Evolutionary conservation across 2,113 vertebrate species (phyloP), one percentile per base, ranked within the genome.

Genomic region (Laticauda colubrina): DNA sequence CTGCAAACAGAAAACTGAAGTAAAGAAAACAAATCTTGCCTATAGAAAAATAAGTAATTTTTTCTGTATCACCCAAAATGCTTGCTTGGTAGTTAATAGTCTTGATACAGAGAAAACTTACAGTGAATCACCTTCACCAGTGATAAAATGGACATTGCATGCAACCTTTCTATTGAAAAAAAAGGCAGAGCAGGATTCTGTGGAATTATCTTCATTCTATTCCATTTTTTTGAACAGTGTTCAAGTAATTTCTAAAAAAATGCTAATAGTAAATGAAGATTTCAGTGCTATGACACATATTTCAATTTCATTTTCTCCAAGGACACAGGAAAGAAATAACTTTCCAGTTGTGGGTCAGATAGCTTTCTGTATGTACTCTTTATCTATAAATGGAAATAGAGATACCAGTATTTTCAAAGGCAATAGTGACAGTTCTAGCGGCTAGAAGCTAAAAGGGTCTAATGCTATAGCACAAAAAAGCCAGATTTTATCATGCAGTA

Each of bases 401-500:
- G 64, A 90, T 51, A 61, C 55, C 15, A 81, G 1, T 91, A 92
- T 54, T 90, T 26, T 3, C 26, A 92, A 23, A 10, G 85, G 53
- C 21, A 75, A 53, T 2, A 45, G 57, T 1, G 54, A 3, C 57
- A 21, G 7, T 89, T 90, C 57, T 59, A 59, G 24, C 15, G 69
- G n/a, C 59, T 87, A 14, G 61, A 55, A 85, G 26, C 81, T 6
- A 64, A 90, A 95, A 91, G 29, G 61, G 48, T 4, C 86, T 87
- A 23, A 51, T 53, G 59, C 86, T 10, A 5, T n/a, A 94, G 89
- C 88, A 92, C 14, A 90, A 10, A 0, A n/a, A 89, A 88, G 5
- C 86, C 86, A 54, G 14, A 88, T 90, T 93, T 87, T 88, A 86
- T 88, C 61, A 87, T 93, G 20, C 51, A 90, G 61, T 93, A 59